Evolutionary conservation across 2,888 invertebrate species (phyloP).

Genomic region (Lithophane socia): DNA sequence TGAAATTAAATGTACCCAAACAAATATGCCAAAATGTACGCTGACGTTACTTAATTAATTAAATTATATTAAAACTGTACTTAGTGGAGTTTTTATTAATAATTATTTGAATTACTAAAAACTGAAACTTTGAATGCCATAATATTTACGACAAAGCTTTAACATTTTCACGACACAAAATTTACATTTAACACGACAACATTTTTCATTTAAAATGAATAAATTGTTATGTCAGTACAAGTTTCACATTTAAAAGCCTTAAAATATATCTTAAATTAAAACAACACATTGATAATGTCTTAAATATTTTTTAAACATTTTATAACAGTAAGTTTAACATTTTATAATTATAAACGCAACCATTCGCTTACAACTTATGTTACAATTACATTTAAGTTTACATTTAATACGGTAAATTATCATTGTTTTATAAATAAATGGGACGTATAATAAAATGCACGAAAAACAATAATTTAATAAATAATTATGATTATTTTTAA

Average conservation of each 20-base stretch:
- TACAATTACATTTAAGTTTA: conserved; percentile 56
- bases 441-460: conserved; percentile 61
- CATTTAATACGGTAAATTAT: conserved; percentile 57
- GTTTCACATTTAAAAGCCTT: conserved; percentile 63
- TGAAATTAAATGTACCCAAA: conserved; percentile 10
- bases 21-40: conserved; percentile 37
- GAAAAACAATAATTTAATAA: conserved; percentile 36
- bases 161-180: conserved; percentile 60
- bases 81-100: conserved; percentile 25
- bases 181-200: conserved; percentile 60
- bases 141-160: conserved; percentile 55
- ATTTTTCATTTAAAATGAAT: conserved; percentile 63
- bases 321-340: conserved; percentile 61
- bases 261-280: conserved; percentile 59
- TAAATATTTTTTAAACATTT: conserved; percentile 63
- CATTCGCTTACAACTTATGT: conserved; percentile 51
- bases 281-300: conserved; percentile 69
- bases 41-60: background rate
- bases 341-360: conserved; percentile 58
- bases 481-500: conserved; percentile 33
- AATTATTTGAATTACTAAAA: conserved; percentile 8
- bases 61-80: conserved; percentile 14
- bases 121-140: conserved; percentile 37
- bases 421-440: conserved; percentile 35
- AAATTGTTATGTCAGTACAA: conserved; percentile 60